Base-by-base conservation (phyloP, 2,797 vertebrate genomes). In the Sus cebifrons region DNA sequence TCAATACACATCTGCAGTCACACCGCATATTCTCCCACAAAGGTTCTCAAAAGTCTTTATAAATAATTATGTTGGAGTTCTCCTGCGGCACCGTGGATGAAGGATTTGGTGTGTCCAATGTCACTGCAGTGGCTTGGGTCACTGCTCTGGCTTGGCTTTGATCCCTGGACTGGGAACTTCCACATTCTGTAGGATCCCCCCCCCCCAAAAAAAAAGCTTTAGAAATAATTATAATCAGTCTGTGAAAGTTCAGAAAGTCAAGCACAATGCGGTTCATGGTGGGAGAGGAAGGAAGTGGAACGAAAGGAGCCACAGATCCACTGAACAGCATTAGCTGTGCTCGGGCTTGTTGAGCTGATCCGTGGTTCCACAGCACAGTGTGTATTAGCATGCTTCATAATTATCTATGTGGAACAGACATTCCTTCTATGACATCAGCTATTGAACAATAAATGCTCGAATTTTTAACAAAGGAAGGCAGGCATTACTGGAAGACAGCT, bases 391-490 rank as follows among this genome's bases (percentile, higher is more conserved):
- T 15, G 8, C 56, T 95, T 86, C 71, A 74, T 32, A 75, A 71
- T 64, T 64, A 62, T 0, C 3, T 49, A 11, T 73, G 54, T 40
- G 10, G 17, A 62, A 23, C 3, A 36, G 82, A n/a, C 27, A 27
- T 40, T 86, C 44, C 62, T 89, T 64, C 65, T 40, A 52, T 71
- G 36, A 36, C 36, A 36, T 77, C 64, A 87, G 87, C 73, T 74
- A 64, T 27, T 62, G 20, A 58, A 74, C 70, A 85, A 83, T 94
- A 86, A 83, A 21, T 40, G 0, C 67, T 64, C 89, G 29, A 20
- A 23, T 89, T 64, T 62, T 91, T 89, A 44, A 91, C 18, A 64
- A 64, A 65, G 68, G 75, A 60, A 92, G 15, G 64, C 65, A 94
- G 18, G 12, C 16, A 27, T 65, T 86, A 56, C 9, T 91, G 13